Conservation (phyloP, 2,797 vertebrate genomes). For the Schizothorax lantsangensis region DNA sequence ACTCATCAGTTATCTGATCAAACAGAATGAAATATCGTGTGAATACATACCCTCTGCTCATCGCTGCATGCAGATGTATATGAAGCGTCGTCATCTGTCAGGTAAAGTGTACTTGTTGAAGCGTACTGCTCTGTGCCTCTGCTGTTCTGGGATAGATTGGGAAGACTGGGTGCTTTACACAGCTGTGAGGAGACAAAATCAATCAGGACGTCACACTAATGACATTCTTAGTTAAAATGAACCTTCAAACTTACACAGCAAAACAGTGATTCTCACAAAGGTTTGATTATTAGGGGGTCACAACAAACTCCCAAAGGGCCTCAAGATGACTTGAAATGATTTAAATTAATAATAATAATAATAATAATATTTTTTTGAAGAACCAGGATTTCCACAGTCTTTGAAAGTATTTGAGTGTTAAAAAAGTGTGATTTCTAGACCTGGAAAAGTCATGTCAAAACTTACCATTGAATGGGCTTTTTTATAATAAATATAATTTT, state of each 20-base stretch:
- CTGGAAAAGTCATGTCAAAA: too few species aligned
- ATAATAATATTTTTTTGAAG: too few species aligned
- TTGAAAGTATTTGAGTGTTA: too few species aligned
- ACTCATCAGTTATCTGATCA: slow-evolving; percentile 23
- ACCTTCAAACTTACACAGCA: background rate
- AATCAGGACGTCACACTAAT: background rate
- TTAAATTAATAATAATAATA: background rate
- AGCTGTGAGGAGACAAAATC: slow-evolving; percentile 72
- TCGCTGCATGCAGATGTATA: slow-evolving; percentile 65
- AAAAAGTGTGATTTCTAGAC: too few species aligned
- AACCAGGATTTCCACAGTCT: too few species aligned
- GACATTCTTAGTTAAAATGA: background rate
- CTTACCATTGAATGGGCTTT: too few species aligned
- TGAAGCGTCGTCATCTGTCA: slow-evolving; percentile 71
- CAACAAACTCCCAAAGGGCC: background rate
- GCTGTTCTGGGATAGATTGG: slow-evolving; percentile 73
- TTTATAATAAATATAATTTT: too few species aligned
- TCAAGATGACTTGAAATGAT: background rate
- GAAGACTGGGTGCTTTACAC: slow-evolving; percentile 77
- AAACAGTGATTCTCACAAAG: background rate
- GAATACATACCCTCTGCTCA: slow-evolving; percentile 70
- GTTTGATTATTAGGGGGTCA: background rate
- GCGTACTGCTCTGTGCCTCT: slow-evolving; percentile 70
- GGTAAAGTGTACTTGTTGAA: slow-evolving; percentile 74
- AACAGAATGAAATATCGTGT: background rate